Evolutionary conservation across 2,797 vertebrate species (phyloP), one percentile per base, ranked within the genome.

Genomic region (Spea hammondii): DNA sequence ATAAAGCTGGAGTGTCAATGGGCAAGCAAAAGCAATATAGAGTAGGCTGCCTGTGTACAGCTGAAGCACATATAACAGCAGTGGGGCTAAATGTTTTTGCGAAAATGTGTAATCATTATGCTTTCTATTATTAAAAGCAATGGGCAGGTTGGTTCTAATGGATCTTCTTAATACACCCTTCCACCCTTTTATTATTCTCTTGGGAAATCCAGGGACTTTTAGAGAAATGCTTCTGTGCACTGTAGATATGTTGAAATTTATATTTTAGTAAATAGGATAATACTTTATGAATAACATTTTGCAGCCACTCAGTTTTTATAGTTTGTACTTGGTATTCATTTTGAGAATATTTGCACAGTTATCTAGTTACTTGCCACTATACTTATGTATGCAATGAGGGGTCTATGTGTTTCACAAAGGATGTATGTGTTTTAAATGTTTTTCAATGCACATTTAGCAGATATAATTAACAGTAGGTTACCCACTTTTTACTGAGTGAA

Each of bases 341-440:
- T 87, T 88, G 88, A 91, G 90, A 89, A 89, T 89, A 89, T 90
- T 92, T 93, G 91, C 94, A 94, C 88, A 93, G 89, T 88, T 89
- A 85, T 65, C 85, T 89, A 84, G 83, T 93, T 94, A 93, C 91
- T 92, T 90, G 90, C 90, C 91, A 93, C 90, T 88, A 83, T 93
- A 90, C 91, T 93, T 92, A 93, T 89, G 85, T 90, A 88, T 84
- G 89, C 87, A 90, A 85, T 86, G 74, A 87, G 60, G 62, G 79
- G 82, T 70, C 82, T 86, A 84, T 50, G 86, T 86, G 80, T 92
- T 62, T 59, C 32, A 62, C n/a, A 32, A 62, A 6, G 59, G 59
- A 17, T 59, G 55, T 59, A n/a, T 10, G 6, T 53, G 51, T 59
- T 53, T 59, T 59, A 1, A 59, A 59, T 59, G n/a, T 59, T 11